phyloP scores from a whole-genome alignment of 2,888 invertebrate genomes.

The Zygothrica quintamaculata region DNA sequence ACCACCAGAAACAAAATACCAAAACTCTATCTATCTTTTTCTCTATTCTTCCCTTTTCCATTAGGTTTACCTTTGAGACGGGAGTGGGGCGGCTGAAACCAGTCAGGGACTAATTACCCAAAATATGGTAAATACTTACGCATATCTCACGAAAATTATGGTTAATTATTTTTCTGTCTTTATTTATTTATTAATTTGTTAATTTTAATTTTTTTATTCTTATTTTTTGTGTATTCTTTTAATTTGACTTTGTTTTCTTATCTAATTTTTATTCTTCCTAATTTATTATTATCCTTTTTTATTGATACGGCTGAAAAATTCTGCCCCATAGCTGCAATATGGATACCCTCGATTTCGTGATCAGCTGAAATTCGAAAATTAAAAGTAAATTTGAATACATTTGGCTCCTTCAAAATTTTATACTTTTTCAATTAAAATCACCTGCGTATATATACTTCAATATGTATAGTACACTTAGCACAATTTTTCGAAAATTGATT shows the following conservation, averaged over 20 bases:
- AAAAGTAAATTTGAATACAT: constrained; percentile 60
- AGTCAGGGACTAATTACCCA: constrained; percentile 86
- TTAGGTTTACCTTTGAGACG: constrained; percentile 86
- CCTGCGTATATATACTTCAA: constrained; percentile 25
- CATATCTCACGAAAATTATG: constrained; percentile 67
- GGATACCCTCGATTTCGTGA: constrained; percentile 69
- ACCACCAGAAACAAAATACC: constrained; percentile 38
- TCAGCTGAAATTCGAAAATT: constrained; percentile 68
- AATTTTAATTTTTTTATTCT: constrained; percentile 3
- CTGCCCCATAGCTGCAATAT: constrained; percentile 69
- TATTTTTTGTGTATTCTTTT: no score
- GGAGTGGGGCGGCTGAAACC: constrained; percentile 86
- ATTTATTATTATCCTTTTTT: no score
- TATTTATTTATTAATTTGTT: constrained; percentile 26
- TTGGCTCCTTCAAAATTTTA: constrained; percentile 30
- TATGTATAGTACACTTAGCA: constrained; percentile 40
- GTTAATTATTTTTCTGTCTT: constrained; percentile 32
- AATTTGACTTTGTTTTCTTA: constrained; percentile 28
- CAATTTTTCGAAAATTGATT: constrained; percentile 40
- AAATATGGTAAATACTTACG: constrained; percentile 85
- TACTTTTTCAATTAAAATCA: constrained; percentile 37
- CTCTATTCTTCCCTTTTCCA: constrained; percentile 81
- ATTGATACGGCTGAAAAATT: constrained; percentile 47
- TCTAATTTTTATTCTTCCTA: constrained; percentile 34
- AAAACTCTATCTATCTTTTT: constrained; percentile 81